Conservation (phyloP, 2,113 vertebrate genomes). For the Otis tarda region DNA sequence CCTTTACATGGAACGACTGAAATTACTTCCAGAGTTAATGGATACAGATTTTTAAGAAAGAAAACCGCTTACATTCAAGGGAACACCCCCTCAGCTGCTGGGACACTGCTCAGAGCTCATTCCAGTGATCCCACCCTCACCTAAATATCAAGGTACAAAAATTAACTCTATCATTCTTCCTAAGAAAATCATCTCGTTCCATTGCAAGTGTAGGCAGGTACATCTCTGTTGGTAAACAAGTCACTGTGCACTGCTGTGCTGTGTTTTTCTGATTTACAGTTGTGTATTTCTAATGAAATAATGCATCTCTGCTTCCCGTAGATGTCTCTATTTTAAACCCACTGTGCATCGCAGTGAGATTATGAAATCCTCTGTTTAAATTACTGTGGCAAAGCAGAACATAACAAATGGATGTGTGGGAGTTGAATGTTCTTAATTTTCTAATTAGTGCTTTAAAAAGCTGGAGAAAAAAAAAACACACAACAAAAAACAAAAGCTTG, state of each 20-base stretch:
- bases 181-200: background rate
- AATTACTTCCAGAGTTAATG: background rate
- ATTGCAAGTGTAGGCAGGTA: accelerated
- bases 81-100: accelerated
- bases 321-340: background rate
- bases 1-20: background rate
- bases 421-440: slow-evolving; percentile 40
- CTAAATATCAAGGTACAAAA: accelerated
- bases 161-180: accelerated
- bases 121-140: background rate
- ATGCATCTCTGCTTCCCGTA: background rate
- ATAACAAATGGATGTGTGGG: slow-evolving; percentile 28
- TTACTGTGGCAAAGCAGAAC: slow-evolving; percentile 13
- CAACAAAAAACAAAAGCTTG: background rate
- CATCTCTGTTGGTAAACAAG: background rate
- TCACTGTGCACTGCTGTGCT: accelerated
- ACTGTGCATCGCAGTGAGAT: background rate
- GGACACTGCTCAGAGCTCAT: background rate
- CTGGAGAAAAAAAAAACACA: background rate
- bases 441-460: slow-evolving; percentile 27
- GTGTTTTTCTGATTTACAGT: background rate
- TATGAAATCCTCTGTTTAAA: background rate
- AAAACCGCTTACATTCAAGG: background rate
- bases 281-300: background rate
- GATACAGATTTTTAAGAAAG: background rate